Evolutionary conservation across 2,888 invertebrate genomes (phyloP), one percentile per base, ranked within the genome.

Genomic region (Ypsolopha sequella): DNA sequence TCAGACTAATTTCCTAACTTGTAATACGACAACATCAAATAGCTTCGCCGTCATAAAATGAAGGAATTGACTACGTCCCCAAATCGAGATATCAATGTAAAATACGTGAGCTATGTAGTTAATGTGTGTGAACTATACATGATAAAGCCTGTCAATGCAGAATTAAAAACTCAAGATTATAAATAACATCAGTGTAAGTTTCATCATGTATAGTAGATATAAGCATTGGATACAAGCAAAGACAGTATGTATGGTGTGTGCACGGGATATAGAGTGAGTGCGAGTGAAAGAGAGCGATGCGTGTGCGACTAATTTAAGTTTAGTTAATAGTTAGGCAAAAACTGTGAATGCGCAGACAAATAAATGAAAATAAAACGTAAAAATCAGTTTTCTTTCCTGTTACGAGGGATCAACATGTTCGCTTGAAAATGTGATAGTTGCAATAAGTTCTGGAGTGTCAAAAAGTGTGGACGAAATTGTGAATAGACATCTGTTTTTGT

Each of bases 281-380:
- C 57, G 72, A 67, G 71, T 61, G 71, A 64, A 65, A 56, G 57
- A 60, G 51, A 57, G 54, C 57, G 33, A 58, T 58, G 63, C 62
- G 68, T 64, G 71, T 63, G 64, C 64, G 60, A 62, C 57, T 68
- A 68, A 69, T 70, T 70, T 82, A 85, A 84, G 82, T 75, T 70
- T 85, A 86, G 85, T 73, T 70, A 74, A 73, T 86, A 86, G 85
- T 82, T 86, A 86, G 86, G 86, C 77, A 70, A 80, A 80, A 76
- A 74, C 75, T 74, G 76, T 76, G 73, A 75, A 51, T 9, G 62
- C 70, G 73, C 71, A 69, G 69, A 70, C 73, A 66, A 60, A 62
- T 66, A 70, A 61, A 58, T 54, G 56, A 60, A 58, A 61, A 64
- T 67, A 66, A 70, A 65, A 48, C n/a, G 7, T 33, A n/a, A n/a